These are phyloP conservation scores for Pecten maximus DNA, from an alignment of 2,888 invertebrate species.

Conservation along the genomic window DNA sequence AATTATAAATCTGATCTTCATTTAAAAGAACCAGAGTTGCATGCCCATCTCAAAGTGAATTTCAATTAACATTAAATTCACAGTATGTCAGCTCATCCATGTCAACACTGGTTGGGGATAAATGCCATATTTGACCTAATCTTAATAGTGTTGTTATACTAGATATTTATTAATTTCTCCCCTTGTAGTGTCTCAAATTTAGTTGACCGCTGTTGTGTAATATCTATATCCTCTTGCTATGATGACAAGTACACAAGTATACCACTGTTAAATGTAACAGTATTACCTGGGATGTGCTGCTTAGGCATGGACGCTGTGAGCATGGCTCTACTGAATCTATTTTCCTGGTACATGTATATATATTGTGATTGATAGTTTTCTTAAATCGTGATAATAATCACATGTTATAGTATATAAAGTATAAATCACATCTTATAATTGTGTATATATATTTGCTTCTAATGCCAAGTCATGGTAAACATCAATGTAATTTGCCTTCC, in stretches of 20 bases:
- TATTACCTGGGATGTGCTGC: not conserved
- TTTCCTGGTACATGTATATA: not conserved
- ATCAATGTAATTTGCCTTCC: no score
- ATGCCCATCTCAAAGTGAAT: no score
- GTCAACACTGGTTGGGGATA: not conserved
- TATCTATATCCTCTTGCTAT: not conserved
- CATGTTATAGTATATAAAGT: not conserved
- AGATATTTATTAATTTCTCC: no score
- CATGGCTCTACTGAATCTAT: not conserved
- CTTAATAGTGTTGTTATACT: no score
- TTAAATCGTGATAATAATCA: not conserved
- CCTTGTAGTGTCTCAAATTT: not conserved
- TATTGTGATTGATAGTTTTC: not conserved
- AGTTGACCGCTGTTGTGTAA: not conserved
- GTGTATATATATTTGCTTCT: no score
- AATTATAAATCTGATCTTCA: no score
- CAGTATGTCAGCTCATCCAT: not conserved
- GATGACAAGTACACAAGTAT: not conserved
- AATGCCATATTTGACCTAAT: no score
- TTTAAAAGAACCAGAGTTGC: no score
- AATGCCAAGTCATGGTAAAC: no score
- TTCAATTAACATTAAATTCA: no score
- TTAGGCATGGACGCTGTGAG: not conserved
- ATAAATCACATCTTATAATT: no score
- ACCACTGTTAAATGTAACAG: not conserved